Evolutionary conservation across 2,888 invertebrate genomes (phyloP), one percentile per base, ranked within the genome.

Genomic region (Platycheirus albimanus): DNA sequence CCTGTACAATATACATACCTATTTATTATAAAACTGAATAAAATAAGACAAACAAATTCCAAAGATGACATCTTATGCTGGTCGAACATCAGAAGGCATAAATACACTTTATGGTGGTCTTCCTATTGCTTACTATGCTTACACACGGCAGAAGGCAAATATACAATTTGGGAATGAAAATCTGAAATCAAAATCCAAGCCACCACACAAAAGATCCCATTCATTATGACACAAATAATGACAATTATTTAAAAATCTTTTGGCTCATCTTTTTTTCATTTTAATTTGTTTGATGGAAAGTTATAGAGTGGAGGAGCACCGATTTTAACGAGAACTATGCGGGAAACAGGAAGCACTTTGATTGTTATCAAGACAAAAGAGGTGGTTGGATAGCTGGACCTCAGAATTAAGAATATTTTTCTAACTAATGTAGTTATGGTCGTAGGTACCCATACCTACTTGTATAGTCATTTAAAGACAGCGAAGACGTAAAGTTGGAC

Each of bases 201-300:
- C 52, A 47, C 28, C 36, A 33, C 43, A 80, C 80, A 80, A 80
- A 70, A 76, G 70, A 64, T 24, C 49, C 43, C 70, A 76, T 76
- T 76, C 76, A 80, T 80, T 76, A 80, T 76, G 64, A 61, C 49
- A 56, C 54, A 76, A 80, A 80, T 80, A 76, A 69, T 80, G 80
- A 76, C 76, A 80, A 80, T 80, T 76, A 76, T 80, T 80, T 80
- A 75, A 80, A 58, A 80, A 80, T 80, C 76, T 69, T 64, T 70
- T 49, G 49, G 56, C 70, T 69, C 45, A 36, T 63, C 20, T 41
- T 75, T 66, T 51, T 13, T 15, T 61, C 5, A 13, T 28, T 56
- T 49, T 17, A 20, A 19, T 47, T 47, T 45, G 20, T 51, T 20
- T 51, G 41, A 36, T 79, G 72, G 58, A 51, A 74, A 58, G 49